Conservation (phyloP, 2,113 vertebrate species). For the Morone chrysops region DNA sequence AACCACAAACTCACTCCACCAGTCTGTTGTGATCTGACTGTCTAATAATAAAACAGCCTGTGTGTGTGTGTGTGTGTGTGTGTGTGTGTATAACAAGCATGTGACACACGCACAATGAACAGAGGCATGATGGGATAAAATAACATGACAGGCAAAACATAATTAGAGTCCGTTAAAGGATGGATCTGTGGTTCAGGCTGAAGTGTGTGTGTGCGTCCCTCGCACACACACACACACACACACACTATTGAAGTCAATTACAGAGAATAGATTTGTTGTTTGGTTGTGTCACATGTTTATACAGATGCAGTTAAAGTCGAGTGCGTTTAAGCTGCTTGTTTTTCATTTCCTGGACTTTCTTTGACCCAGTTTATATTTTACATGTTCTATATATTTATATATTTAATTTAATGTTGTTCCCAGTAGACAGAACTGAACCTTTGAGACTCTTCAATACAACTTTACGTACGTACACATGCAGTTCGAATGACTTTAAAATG, state of each 20-base stretch:
- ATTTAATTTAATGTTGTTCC: background rate
- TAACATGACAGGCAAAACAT: slow-evolving; percentile 14
- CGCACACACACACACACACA: background rate
- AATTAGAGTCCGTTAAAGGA: slow-evolving; percentile 4
- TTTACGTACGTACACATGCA: too few species aligned
- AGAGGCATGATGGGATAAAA: slow-evolving; percentile 1
- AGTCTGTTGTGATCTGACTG: background rate
- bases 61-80: background rate
- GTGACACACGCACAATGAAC: background rate
- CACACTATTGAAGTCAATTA: background rate
- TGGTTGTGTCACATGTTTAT: background rate
- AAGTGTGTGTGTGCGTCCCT: background rate
- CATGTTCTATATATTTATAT: too few species aligned
- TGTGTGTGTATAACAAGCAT: background rate
- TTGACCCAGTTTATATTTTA: background rate
- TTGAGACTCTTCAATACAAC: too few species aligned
- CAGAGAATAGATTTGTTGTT: background rate
- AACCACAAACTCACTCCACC: background rate
- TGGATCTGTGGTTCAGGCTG: slow-evolving; percentile 10
- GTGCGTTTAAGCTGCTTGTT: slow-evolving; percentile 1
- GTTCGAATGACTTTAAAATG: too few species aligned
- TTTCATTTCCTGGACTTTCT: background rate
- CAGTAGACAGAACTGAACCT: background rate
- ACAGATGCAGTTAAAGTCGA: background rate
- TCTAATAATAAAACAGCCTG: background rate